Evolutionary conservation across 2,113 vertebrate genomes (phyloP).

Genomic region (Pollachius pollachius): DNA sequence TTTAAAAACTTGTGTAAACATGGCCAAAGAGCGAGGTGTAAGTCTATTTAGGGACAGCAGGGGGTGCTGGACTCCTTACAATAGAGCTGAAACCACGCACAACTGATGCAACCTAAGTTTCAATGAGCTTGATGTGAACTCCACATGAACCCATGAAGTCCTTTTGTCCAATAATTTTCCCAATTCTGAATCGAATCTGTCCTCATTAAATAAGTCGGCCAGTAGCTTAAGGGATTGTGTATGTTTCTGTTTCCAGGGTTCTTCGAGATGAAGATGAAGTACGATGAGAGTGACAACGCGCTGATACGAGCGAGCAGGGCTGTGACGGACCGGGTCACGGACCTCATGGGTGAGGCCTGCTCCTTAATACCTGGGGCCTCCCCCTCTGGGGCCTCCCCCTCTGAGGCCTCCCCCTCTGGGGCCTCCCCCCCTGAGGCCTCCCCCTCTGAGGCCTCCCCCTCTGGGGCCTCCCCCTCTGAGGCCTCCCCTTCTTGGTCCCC

Average conservation of each 20-base stretch:
- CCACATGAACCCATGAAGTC: too few relatives aligned
- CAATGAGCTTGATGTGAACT: too few relatives aligned
- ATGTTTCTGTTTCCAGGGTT: constrained; percentile 74
- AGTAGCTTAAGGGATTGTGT: not conserved
- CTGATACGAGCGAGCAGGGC: constrained; percentile 87
- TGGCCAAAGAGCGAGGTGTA: not conserved
- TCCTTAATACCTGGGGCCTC: too few relatives aligned
- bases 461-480: too few relatives aligned
- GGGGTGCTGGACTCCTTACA: constrained; percentile 35
- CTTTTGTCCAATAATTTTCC: too few relatives aligned
- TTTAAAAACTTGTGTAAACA: not conserved
- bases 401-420: too few relatives aligned
- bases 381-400: too few relatives aligned
- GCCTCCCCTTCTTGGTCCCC: too few relatives aligned
- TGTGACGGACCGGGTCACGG: constrained; percentile 88
- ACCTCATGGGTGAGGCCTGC: constrained; percentile 78
- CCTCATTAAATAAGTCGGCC: too few relatives aligned
- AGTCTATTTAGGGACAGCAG: constrained; percentile 43
- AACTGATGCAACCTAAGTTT: too few relatives aligned
- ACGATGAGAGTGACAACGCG: constrained; percentile 91
- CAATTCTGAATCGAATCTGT: too few relatives aligned
- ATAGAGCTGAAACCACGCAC: not conserved
- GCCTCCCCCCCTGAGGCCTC: constrained; percentile 39
- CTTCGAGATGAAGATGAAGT: constrained; percentile 98
- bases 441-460: too few relatives aligned